Conservation (phyloP, 2,113 vertebrate species). For the Spheniscus mendiculus region DNA sequence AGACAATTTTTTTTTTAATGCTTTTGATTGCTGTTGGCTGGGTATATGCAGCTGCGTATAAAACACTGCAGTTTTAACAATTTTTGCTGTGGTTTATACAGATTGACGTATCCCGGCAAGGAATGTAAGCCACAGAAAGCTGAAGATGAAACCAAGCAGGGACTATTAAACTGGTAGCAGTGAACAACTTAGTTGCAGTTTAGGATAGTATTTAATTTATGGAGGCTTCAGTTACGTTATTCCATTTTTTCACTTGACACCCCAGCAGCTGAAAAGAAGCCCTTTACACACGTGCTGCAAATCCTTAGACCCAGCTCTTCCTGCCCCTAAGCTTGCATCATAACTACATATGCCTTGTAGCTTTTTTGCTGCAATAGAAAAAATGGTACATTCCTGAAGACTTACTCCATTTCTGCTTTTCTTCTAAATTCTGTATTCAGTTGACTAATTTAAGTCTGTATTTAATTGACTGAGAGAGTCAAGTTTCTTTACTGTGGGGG, state of each 20-base stretch:
- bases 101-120: constrained; percentile 34
- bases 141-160: constrained; percentile 36
- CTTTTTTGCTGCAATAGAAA: background rate
- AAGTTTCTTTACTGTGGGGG: background rate
- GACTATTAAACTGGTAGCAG: constrained; percentile 47
- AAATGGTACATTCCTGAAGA: background rate
- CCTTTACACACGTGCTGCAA: background rate
- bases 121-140: constrained; percentile 55
- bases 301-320: background rate
- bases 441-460: background rate
- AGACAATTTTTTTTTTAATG: background rate
- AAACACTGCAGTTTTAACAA: background rate
- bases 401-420: background rate
- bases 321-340: background rate
- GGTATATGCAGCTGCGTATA: background rate
- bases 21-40: constrained; percentile 26
- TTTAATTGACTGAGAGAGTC: background rate
- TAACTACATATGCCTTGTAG: background rate
- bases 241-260: background rate
- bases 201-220: constrained; percentile 18
- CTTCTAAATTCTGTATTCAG: background rate
- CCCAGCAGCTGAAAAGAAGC: background rate
- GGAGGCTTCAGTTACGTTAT: background rate
- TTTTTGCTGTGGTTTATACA: constrained; percentile 58
- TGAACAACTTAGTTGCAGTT: background rate